Evolutionary conservation across 2,797 vertebrate genomes (phyloP), one percentile per base, ranked within the genome.

Genomic region (Pteronotus mesoamericanus): DNA sequence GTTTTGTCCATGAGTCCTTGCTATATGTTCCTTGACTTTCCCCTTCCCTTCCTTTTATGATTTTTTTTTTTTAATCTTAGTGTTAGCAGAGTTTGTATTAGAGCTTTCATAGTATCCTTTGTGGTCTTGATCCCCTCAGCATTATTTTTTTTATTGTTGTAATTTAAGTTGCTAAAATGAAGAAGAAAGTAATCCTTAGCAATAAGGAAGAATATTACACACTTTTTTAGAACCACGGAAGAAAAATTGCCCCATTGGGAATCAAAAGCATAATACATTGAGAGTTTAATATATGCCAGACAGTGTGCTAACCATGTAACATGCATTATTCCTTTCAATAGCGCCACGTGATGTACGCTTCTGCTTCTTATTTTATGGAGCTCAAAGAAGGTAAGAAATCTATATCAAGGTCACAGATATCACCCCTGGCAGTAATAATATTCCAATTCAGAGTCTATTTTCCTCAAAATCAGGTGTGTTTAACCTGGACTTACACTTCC

Each of bases 141-240:
- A 57, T 10, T 74, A 19, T 29, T 51, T 24, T 24, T 83, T 19
- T 34, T 53, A 26, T 46, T 71, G 34, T 57, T 96, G 26, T 75
- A 29, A 64, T 69, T 77, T 83, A 61, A 75, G 32, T 69, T 68
- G 37, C 46, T 59, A 87, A 92, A 84, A 85, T 64, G 37, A 61
- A 77, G 53, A 87, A 34, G 61, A 82, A 57, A 11, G 3, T 29
- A 72, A 92, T 84, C 57, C 21, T 85, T 29, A 87, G 46, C 53
- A 85, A 53, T 1, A 69, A 39, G 89, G 53, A 77, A 89, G 18
- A 94, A 77, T 77, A 57, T 61, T 29, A 29, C 11, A 61, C 9
- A 55, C 37, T 93, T 90, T 19, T 68, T 92, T 94, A n/a, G 61
- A 94, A 85, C 57, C 44, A 55, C 85, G 72, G 59, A 69, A 10